Base-by-base conservation (phyloP, 2,888 invertebrate species). In the Autographa pulchrina region DNA sequence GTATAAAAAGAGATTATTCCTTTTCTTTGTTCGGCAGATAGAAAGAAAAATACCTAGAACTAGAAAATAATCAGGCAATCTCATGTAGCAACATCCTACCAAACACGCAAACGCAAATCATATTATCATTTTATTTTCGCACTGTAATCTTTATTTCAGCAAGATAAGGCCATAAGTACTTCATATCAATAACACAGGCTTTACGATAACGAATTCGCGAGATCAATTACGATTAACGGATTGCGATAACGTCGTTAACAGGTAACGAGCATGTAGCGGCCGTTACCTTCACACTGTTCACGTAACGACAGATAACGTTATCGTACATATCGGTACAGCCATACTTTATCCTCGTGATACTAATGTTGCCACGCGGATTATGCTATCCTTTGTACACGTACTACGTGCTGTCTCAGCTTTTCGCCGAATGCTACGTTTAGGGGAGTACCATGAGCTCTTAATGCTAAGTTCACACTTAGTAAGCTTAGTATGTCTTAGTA, bases 221-320 rank as follows among this genome's bases (percentile, higher is more conserved):
- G 76, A 83, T 77, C 71, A 72, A 82, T 81, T 68, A 67, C 70
- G 85, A 86, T 88, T 90, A 91, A 91, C 90, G 91, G 86, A 86
- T 88, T 87, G 81, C 88, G 90, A 88, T 87, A 88, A 80, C 85
- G 85, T 82, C 85, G 89, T 85, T 86, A 86, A 80, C 81, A 85
- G 84, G 64, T 84, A 87, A 88, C 89, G 88, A 83, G 61, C 77
- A 61, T 67, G 63, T 88, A 86, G 88, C 90, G 88, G 88, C 86
- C 90, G 90, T 90, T 90, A 89, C 84, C 78, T 80, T 85, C 82
- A 72, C 69, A 65, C 59, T 63, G 80, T 72, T 88, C 82, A 85
- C 81, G 75, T 84, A 84, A 85, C 80, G 67, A 35, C 74, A 74
- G 86, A 74, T 71, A 74, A 59, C 38, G 73, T 77, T 84, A 85